Evolutionary conservation across 2,797 vertebrate genomes (phyloP).

Genomic region (Arnoldichthys spilopterus): DNA sequence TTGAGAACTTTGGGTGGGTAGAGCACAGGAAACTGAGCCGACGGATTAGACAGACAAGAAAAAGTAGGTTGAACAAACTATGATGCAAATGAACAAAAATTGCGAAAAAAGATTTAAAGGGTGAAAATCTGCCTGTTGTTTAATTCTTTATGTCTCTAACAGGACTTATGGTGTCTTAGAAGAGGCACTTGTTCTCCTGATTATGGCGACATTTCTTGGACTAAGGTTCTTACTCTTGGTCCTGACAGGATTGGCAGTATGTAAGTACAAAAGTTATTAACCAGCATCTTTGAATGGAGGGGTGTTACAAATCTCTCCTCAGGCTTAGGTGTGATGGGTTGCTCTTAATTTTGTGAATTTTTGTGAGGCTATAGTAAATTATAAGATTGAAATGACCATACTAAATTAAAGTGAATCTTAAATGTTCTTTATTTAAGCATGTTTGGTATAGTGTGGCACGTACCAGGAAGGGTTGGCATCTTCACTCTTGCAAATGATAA

Average conservation of each 20-base stretch:
- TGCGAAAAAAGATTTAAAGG: neutral
- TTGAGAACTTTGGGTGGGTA: constrained; percentile 73
- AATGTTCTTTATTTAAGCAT: neutral
- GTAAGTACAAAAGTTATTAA: constrained; percentile 70
- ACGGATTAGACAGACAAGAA: constrained; percentile 78
- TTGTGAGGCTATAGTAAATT: neutral
- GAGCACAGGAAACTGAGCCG: constrained; percentile 81
- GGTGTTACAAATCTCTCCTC: neutral
- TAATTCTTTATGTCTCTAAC: constrained; percentile 67
- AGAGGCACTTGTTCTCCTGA: constrained; percentile 73
- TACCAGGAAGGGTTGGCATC: neutral
- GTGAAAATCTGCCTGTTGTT: neutral
- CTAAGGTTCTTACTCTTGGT: constrained; percentile 79
- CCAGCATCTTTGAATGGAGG: neutral
- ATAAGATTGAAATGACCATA: neutral
- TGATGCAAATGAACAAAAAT: constrained; percentile 45
- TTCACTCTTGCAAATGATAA: no score
- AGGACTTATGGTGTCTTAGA: constrained; percentile 81
- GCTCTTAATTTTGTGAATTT: neutral
- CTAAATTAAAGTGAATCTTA: neutral
- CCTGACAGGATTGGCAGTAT: constrained; percentile 67
- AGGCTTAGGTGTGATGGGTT: neutral
- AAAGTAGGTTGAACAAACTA: constrained; percentile 67
- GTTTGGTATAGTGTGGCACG: neutral
- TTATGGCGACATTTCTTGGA: constrained; percentile 84